Conservation (phyloP, 2,113 vertebrate genomes). For the Gavia stellata region DNA sequence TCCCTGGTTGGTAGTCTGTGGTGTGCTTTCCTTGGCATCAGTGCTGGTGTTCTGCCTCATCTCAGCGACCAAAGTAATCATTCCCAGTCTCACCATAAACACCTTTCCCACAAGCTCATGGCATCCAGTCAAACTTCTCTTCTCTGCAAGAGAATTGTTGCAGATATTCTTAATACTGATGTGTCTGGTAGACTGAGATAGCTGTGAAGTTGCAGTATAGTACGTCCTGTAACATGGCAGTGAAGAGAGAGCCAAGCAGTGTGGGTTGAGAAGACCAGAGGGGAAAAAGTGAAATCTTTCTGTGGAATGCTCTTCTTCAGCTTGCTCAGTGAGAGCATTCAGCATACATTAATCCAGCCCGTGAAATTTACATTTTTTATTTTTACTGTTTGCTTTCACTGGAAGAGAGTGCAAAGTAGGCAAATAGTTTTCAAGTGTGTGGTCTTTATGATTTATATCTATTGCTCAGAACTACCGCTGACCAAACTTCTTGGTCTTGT, state of each 20-base stretch:
- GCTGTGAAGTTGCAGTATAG: background rate
- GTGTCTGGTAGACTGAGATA: background rate
- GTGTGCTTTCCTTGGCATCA: background rate
- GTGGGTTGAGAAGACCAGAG: background rate
- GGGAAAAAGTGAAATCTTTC: background rate
- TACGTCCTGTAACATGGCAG: background rate
- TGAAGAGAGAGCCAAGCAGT: background rate
- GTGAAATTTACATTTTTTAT: conserved; percentile 43
- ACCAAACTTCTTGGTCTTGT: conserved; percentile 45
- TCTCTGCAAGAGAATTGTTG: background rate
- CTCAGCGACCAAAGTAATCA: background rate
- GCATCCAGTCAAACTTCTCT: background rate
- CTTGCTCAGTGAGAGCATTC: background rate
- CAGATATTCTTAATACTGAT: background rate
- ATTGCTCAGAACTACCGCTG: conserved; percentile 25
- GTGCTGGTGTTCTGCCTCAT: background rate
- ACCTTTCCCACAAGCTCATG: background rate
- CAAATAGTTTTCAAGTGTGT: conserved; percentile 59
- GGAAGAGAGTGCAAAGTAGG: conserved; percentile 37
- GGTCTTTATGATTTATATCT: conserved; percentile 49
- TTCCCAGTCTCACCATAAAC: background rate
- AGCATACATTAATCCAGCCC: conserved; percentile 12
- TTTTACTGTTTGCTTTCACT: conserved; percentile 59
- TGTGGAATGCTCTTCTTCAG: background rate
- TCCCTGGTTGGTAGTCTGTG: background rate